Conservation (phyloP, 2,113 vertebrate genomes). For the Catharus minimus region DNA sequence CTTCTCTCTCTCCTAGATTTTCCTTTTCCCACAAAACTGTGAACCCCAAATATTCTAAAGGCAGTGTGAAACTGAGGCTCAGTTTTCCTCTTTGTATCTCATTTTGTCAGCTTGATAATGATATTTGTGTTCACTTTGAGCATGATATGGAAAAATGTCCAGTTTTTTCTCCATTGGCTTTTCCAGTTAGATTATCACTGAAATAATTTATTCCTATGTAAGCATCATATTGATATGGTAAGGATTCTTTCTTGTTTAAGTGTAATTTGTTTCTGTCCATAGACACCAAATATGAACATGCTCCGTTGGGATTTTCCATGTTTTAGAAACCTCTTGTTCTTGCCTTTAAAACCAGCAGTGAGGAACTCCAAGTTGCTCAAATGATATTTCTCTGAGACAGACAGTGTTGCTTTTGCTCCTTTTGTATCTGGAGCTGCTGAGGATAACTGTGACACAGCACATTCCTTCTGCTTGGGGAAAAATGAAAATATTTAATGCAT, state of each 20-base stretch:
- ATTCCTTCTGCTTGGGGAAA: not conserved
- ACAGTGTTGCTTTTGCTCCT: not conserved
- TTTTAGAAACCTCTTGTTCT: not conserved
- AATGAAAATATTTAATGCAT: not conserved
- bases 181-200: not conserved
- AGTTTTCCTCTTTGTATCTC: not conserved
- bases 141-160: not conserved
- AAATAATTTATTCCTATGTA: not conserved
- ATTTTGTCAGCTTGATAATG: not conserved
- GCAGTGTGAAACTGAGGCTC: not conserved
- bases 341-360: not conserved
- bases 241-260: not conserved
- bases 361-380: not conserved
- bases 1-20: not conserved
- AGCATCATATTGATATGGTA: not conserved
- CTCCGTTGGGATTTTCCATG: not conserved
- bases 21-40: not conserved
- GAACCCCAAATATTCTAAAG: not conserved
- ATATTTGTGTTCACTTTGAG: not conserved
- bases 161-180: not conserved
- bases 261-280: not conserved
- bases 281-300: accelerated
- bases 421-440: not conserved
- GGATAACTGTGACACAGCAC: not conserved
- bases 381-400: not conserved